Base-by-base conservation (phyloP, 2,113 vertebrate species). In the Patagioenas fasciata region DNA sequence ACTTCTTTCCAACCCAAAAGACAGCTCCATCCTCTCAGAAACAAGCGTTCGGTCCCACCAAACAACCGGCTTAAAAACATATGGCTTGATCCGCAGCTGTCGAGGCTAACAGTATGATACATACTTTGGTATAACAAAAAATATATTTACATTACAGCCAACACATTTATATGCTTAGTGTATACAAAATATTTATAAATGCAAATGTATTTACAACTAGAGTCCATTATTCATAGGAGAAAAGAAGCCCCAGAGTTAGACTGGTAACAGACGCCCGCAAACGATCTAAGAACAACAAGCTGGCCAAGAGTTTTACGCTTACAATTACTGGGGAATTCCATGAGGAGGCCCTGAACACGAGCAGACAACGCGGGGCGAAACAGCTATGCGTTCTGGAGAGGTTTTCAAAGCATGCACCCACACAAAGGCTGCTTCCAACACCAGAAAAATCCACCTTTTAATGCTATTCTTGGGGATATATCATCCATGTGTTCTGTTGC, bases 171-270 rank as follows among this genome's bases (percentile, higher is more conserved):
- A 97, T 54, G 85, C 90, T 91, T 88, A 92, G 83, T 93, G 97
- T 97, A 97, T 98, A 98, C 90, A 98, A 98, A 97, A 97, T 98
- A 98, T 97, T 98, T 98, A 98, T 98, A 97, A 98, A 98, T 96
- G 92, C 20, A 84, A 95, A 95, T 96, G 75, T 97, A 98, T 98
- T 98, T 98, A 98, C 97, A 98, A 92, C 80, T 91, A 32, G 93
- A 95, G 91, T 91, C 91, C 87, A 90, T 91, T 71, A 89, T 77
- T 66, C 78, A 82, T 10, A 83, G 83, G 72, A 94, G 94, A 81
- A 93, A 91, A 81, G 62, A 93, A 96, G 69, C 57, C 72, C 72
- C 94, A 85, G 82, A 89, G 61, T 90, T 80, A 93, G 88, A 28
- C 88, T 91, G 85, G 64, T 61, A 77, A 72, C 47, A 74, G 70